Conservation (phyloP, 2,113 vertebrate species). For the Abramis brama region DNA sequence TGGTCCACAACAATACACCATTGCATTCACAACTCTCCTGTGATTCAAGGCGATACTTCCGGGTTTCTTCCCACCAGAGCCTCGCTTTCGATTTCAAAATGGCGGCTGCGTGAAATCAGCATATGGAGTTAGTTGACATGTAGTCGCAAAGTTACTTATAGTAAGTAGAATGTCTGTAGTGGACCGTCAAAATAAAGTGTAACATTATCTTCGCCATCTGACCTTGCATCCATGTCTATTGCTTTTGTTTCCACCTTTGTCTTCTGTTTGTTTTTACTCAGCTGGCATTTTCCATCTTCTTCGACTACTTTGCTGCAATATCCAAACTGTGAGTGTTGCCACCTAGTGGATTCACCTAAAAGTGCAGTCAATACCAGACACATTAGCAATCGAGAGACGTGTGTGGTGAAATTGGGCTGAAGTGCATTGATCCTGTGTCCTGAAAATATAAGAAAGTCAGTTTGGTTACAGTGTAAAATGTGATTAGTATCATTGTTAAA, state of each 20-base stretch:
- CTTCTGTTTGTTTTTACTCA: no score
- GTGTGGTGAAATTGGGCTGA: not conserved
- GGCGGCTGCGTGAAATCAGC: no score
- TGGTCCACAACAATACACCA: not conserved
- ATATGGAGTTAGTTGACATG: no score
- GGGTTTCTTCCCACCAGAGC: not conserved
- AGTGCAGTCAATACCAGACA: not conserved
- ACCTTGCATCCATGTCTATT: no score
- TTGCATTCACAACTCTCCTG: not conserved
- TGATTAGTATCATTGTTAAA: not conserved
- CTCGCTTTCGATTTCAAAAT: no score
- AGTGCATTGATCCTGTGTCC: not conserved
- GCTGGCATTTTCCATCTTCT: no score
- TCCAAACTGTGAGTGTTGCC: not conserved
- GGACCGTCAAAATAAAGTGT: no score
- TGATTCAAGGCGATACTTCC: not conserved
- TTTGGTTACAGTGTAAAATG: not conserved
- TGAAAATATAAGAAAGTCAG: not conserved
- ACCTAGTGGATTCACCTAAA: not conserved
- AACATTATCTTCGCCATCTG: no score
- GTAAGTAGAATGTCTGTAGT: no score
- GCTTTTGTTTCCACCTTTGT: no score
- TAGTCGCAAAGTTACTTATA: no score
- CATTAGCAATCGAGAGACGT: not conserved
- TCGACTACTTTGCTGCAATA: no score